Evolutionary conservation across 2,113 vertebrate species (phyloP), one percentile per base, ranked within the genome.

Genomic region (Pao palembangensis): DNA sequence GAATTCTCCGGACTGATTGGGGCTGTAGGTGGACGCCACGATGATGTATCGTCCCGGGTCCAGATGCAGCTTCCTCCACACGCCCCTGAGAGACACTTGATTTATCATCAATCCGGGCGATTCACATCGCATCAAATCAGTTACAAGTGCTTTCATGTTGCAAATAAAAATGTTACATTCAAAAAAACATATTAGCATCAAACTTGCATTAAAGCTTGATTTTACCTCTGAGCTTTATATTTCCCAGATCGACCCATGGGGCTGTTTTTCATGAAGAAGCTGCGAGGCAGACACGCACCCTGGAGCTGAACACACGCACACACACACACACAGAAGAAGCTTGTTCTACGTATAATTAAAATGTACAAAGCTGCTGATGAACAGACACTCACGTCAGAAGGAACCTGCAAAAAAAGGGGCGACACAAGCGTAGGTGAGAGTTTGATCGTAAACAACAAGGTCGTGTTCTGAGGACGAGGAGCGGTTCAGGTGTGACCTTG

Each of bases 11-110:
- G 84, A 64, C 61, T 77, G 69, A 83, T 93, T 91, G 61, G 89
- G 85, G 51, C 79, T 78, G 55, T 76, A 88, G 10, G 85, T 89
- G 67, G 91, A 91, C 0, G 84, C 75, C 64, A 93, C 64, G 0
- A 93, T 68, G 69, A 91, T 68, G 20, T 93, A 93, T 59, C 81
- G 69, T 0, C 92, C 92, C 0, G 90, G 91, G 44, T 89, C 84
- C 66, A 93, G 79, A 7, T 54, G 85, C 19, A 93, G 71, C 57
- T 85, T 91, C 64, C 80, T 79, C 65, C 90, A 88, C 44, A 90
- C 87, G 12, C 82, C 90, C 20, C 92, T 89, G 56, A 21, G 31
- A 55, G n/a, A 58, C 11, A 58, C 19, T 48, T 1, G 8, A 38
- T 38, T 38, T 4, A 12, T 38, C 34, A 38, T 38, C 34, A 38